Evolutionary conservation across 2,888 invertebrate genomes (phyloP), one percentile per base, ranked within the genome.

Genomic region (Lithophane socia): DNA sequence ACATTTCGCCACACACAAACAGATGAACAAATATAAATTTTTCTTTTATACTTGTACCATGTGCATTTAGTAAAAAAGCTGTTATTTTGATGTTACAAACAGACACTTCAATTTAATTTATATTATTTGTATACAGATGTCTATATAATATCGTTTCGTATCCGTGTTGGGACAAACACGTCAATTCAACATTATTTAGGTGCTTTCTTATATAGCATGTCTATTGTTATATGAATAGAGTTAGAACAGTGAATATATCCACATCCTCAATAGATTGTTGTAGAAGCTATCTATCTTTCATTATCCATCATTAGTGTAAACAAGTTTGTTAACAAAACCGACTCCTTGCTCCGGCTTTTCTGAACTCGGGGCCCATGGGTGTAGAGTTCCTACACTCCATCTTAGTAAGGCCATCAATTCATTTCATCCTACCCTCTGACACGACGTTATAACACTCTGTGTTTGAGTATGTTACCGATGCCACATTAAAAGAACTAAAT

Each of bases 361-460:
- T 90, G 84, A 92, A 88, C 90, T 89, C 80, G 80, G 86, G 86
- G 86, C 93, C 92, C 91, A 79, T 88, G 92, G 94, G 94, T 88
- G 94, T 94, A 92, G 92, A 92, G 92, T 94, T 94, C 90, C 92
- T 89, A 87, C 92, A 91, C 92, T 94, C 93, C 91, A 94, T 94
- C 94, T 94, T 92, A 92, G 88, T 90, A 87, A 88, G 88, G 85
- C 92, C 90, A 93, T 92, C 93, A 92, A 92, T 94, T 95, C 92
- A 93, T 93, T 93, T 93, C 92, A 91, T 90, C 91, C 90, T 90
- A 89, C 91, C 92, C 93, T 92, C 93, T 94, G 94, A 90, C 91
- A 86, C 93, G 94, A 90, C 91, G 86, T 92, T 88, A 67, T 72
- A 86, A 86, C 77, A 83, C 75, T 42, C 73, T 69, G 63, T 75